Conservation (phyloP, 1,140 invertebrate genomes). For the Maconellicoccus hirsutus region DNA sequence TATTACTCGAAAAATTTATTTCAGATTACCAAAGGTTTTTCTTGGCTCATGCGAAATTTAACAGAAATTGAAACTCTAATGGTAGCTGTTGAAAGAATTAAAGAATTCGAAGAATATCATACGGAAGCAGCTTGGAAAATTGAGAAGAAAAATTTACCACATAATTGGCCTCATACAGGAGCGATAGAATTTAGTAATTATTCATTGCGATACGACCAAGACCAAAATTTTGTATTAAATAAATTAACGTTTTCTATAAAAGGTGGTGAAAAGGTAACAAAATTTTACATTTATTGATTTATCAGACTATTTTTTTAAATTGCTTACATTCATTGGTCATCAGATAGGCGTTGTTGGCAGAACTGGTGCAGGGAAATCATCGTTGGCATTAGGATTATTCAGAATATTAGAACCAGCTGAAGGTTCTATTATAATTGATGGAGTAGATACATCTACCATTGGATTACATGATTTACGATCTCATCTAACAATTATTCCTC, state of each 20-base stretch:
- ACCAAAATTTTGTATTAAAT: conserved; percentile 51
- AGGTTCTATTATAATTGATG: conserved; percentile 57
- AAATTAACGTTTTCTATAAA: conserved; percentile 55
- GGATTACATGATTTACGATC: conserved; percentile 49
- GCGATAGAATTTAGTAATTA: conserved; percentile 50
- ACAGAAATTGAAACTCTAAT: conserved; percentile 75
- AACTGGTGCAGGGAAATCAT: conserved; percentile 70
- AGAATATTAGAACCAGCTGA: conserved; percentile 48
- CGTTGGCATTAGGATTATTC: conserved; percentile 58
- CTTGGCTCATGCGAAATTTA: conserved; percentile 69
- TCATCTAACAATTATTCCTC: conserved; percentile 57
- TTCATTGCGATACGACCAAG: conserved; percentile 32
- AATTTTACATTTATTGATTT: background rate
- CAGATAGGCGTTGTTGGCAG: conserved; percentile 32
- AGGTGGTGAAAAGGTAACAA: conserved; percentile 55
- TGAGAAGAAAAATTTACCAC: conserved; percentile 26
- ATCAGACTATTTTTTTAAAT: conserved; percentile 45
- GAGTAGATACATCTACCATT: conserved; percentile 40
- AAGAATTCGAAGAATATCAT: conserved; percentile 61
- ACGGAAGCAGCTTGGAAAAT: conserved; percentile 35
- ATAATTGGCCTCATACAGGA: conserved; percentile 55
- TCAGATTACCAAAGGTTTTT: conserved; percentile 65
- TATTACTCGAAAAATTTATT: conserved; percentile 14
- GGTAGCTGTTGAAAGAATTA: conserved; percentile 73
- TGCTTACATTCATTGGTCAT: background rate